Conservation (phyloP, 1,140 invertebrate species). For the Marisa cornuarietis region DNA sequence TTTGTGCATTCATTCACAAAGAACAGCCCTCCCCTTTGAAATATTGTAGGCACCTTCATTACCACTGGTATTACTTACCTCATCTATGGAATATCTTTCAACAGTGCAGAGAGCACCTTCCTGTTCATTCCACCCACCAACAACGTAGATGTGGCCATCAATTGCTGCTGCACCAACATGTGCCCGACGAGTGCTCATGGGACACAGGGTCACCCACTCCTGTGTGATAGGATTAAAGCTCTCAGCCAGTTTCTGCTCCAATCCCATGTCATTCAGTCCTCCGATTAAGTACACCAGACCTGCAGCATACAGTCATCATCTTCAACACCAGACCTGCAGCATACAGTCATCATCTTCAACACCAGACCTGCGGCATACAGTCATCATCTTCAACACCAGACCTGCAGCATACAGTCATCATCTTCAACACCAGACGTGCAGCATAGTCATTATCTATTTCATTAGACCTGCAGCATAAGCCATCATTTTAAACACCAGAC, state of each 20-base stretch:
- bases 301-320: background rate
- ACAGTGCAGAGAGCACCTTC: conserved; percentile 80
- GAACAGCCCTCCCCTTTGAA: conserved; percentile 11
- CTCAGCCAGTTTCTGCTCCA: conserved; percentile 80
- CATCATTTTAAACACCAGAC: background rate
- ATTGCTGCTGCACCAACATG: conserved; percentile 90
- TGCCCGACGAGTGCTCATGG: conserved; percentile 79
- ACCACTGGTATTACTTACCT: conserved; percentile 70
- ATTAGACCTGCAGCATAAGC: background rate
- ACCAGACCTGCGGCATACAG: background rate
- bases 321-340: background rate
- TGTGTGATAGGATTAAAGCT: conserved; percentile 82
- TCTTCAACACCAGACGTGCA: too few relatives aligned
- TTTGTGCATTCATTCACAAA: background rate
- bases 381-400: background rate
- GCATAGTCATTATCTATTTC: background rate
- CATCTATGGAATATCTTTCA: conserved; percentile 87
- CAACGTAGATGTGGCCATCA: conserved; percentile 81
- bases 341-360: background rate
- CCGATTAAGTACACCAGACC: conserved; percentile 22
- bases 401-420: too few relatives aligned
- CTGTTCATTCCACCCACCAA: conserved; percentile 84
- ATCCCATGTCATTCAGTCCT: conserved; percentile 75
- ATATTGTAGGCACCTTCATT: background rate
- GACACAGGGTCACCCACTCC: conserved; percentile 78